Percentiles rank a stretch among this genome's conserved stretches.
phyloP scores from a whole-genome alignment of 1,140 invertebrate species.

The Alviniconcha marisindica region DNA sequence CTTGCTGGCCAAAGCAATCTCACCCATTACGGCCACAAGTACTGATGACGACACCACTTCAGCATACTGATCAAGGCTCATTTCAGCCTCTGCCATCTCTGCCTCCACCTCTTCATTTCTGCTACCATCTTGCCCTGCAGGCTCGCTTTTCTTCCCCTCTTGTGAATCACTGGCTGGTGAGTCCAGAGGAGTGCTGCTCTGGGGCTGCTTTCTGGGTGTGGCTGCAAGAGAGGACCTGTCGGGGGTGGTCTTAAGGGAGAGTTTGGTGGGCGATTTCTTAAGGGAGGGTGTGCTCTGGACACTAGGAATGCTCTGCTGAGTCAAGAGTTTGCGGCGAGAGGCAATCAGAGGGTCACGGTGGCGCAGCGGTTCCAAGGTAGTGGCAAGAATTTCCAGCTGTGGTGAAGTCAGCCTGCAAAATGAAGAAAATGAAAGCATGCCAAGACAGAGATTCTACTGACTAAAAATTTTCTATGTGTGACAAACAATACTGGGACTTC shows the following conservation, averaged over 20 bases:
- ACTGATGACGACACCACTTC: slow-evolving; percentile 19
- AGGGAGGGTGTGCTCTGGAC: neutral
- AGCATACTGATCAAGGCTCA: slow-evolving; percentile 30
- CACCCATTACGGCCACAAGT: slow-evolving; percentile 6
- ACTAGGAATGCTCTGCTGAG: slow-evolving; percentile 35
- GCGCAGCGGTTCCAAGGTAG: slow-evolving; percentile 68
- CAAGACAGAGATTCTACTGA: too few species aligned
- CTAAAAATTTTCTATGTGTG: too few species aligned
- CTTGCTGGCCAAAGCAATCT: neutral
- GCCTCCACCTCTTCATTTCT: too few species aligned
- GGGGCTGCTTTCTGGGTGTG: neutral
- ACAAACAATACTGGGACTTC: too few species aligned
- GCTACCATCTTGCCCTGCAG: too few species aligned
- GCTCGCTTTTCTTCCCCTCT: neutral
- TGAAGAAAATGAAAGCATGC: neutral
- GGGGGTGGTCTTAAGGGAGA: neutral
- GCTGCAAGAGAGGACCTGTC: neutral
- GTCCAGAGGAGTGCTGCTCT: too few species aligned
- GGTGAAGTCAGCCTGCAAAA: slow-evolving; percentile 57
- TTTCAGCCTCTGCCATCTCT: too few species aligned
- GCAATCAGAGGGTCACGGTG: slow-evolving; percentile 67
- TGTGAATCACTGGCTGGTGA: too few species aligned
- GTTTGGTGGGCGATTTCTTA: neutral
- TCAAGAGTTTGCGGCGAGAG: slow-evolving; percentile 25
- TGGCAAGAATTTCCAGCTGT: slow-evolving; percentile 69